Conservation (phyloP, 2,113 vertebrate genomes). For the Tychaedon coryphoeus region DNA sequence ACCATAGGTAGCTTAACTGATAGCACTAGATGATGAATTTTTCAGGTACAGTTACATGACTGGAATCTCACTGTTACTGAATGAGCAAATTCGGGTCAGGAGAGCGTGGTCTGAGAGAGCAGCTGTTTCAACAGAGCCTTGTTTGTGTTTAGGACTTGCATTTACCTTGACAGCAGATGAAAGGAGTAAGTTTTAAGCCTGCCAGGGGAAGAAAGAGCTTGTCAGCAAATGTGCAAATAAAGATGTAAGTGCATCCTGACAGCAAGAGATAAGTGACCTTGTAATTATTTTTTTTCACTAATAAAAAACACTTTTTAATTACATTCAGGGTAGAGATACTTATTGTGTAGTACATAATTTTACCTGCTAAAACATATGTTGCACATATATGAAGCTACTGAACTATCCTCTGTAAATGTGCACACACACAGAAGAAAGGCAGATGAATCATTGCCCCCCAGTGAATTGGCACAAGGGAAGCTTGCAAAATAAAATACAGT, state of each 20-base stretch:
- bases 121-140: background rate
- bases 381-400: background rate
- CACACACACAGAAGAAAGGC: background rate
- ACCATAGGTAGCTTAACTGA: background rate
- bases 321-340: background rate
- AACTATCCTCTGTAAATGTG: background rate
- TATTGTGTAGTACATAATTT: background rate
- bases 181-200: background rate
- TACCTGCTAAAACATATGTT: background rate
- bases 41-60: background rate
- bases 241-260: background rate
- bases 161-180: constrained; percentile 11
- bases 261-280: constrained; percentile 8
- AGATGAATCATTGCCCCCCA: fast-evolving
- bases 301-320: background rate
- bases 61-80: background rate
- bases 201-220: background rate
- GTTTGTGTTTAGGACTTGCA: background rate
- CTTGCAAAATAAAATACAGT: background rate
- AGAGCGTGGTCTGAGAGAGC: background rate
- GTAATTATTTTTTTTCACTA: background rate
- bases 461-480: background rate
- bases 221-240: constrained; percentile 19
- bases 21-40: background rate
- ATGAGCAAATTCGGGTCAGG: background rate